Base-by-base conservation (phyloP, 2,888 invertebrate genomes). In the Gnatocerus cornutus region DNA sequence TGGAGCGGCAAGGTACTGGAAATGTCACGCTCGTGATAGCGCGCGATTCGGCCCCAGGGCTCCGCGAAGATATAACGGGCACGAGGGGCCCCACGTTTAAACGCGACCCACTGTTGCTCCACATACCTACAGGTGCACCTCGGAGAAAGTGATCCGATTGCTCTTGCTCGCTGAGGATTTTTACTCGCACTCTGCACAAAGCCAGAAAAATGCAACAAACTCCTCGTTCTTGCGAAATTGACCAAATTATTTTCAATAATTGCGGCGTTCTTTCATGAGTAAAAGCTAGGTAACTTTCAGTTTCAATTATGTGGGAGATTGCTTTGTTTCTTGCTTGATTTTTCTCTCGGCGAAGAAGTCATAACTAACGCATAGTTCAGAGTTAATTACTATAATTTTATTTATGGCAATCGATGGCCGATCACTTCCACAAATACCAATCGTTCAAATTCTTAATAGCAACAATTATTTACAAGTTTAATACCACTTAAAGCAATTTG, bases 141-240 rank as follows among this genome's bases (percentile, higher is more conserved):
- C 68, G 75, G 80, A 80, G 80, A 80, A 80, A 80, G 80, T 80
- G 78, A 78, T 79, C 76, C 67, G 75, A 72, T 74, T 74, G 75
- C 72, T 69, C 68, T 68, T 64, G 39, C 62, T 41, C 2, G 6
- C 68, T 68, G 13, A 30, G 43, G 45, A 48, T 61, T 61, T 61
- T 66, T 69, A 69, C 73, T 74, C 71, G 72, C 70, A 74, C 71
- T 73, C 71, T 71, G 13, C 21, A 33, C 56, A 41, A 41, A 3
- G 21, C 4, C 2, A 21, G 21, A 21, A 21, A 21, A 21, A 21
- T 21, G 21, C 21, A 21, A 21, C 21, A 21, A 21, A n/a, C n/a
- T n/a, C n/a, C n/a, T n/a, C n/a, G n/a, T n/a, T n/a, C n/a, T n/a
- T n/a, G n/a, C n/a, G n/a, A n/a, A n/a, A n/a, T n/a, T n/a, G n/a